Base-by-base conservation (phyloP, 2,888 invertebrate species). In the Cheilosia urbana region DNA sequence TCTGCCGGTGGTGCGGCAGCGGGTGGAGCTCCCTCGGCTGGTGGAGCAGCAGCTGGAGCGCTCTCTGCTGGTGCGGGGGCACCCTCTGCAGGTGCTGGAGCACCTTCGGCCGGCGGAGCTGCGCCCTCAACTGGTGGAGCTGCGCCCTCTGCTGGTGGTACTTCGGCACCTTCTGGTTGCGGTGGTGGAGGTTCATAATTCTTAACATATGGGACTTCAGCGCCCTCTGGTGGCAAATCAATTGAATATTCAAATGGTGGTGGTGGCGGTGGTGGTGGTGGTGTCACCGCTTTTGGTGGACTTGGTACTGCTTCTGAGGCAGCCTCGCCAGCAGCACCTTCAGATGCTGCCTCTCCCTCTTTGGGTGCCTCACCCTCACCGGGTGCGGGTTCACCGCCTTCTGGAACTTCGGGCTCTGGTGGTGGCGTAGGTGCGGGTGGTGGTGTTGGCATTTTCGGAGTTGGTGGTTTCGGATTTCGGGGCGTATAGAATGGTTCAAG, bases 401-500 rank as follows among this genome's bases (percentile, higher is more conserved):
- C 91, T 5, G 90, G 90, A 7, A 88, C 90, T 2, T 91, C 92
- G 3, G 91, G 92, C 77, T 92, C 93, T 30, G 91, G 87, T 60
- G 91, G 91, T n/a, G 90, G 91, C 81, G 90, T 87, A 77, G 91
- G 92, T 76, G 91, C 91, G 40, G 92, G 91, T 42, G 91, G 91
- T 6, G 91, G 91, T 37, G 91, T 91, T 19, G 92, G 91, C 71
- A 90, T 69, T 87, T 90, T 91, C 15, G 93, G 92, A 75, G 93
- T 92, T 57, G 92, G 92, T 76, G 93, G 92, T 88, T 93, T 93
- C 62, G 92, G 93, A 89, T 92, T 92, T 47, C 91, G 89, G 60
- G 90, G 90, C 80, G 92, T 91, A 88, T 91, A 92, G 89, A 91
- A 91, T 69, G 93, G 93, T 89, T 94, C 94, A 87, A 94, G 93